Evolutionary conservation across 2,797 vertebrate genomes (phyloP), one percentile per base, ranked within the genome.

Genomic region (Siniperca undulata): DNA sequence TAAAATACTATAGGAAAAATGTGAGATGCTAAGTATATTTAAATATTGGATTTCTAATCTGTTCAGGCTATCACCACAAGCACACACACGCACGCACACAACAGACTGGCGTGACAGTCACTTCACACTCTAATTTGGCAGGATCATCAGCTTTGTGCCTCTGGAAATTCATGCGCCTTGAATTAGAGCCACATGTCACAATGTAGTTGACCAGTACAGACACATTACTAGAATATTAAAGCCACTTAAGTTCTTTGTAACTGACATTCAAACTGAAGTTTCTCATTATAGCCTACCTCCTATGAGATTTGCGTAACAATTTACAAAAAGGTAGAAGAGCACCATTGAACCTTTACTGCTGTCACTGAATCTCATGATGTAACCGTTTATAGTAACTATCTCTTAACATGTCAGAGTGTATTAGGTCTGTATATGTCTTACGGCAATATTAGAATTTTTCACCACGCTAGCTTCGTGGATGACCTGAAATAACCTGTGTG

Each of bases 161-260:
- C 96, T 97, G 96, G 97, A 97, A 97, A 97, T 96, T 90, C 97
- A 97, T 97, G 96, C 95, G 96, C 95, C 96, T 95, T 95, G 94
- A 97, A 97, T 98, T 97, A 97, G 94, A 89, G 94, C 96, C 97
- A 97, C 97, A 97, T 98, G 97, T 97, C 96, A 97, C 95, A 95
- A 95, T 79, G 92, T 95, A 96, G 84, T 94, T 89, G 93, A 96
- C 96, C 96, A 96, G 96, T 92, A 94, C 83, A 91, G 95, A 96
- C 96, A 96, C 96, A 96, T 96, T 94, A 96, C 95, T 96, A 91
- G 92, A 97, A 96, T 95, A 95, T 95, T 95, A 96, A 97, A 97
- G 96, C 93, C 94, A 91, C 60, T 92, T 91, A 85, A 93, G 94
- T 95, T 96, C 94, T 95, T 95, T 96, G 95, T 96, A 96, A 97